These are phyloP conservation scores for Sesamia inferens DNA, from an alignment of 2,888 invertebrate species.

Conservation along the genomic window DNA sequence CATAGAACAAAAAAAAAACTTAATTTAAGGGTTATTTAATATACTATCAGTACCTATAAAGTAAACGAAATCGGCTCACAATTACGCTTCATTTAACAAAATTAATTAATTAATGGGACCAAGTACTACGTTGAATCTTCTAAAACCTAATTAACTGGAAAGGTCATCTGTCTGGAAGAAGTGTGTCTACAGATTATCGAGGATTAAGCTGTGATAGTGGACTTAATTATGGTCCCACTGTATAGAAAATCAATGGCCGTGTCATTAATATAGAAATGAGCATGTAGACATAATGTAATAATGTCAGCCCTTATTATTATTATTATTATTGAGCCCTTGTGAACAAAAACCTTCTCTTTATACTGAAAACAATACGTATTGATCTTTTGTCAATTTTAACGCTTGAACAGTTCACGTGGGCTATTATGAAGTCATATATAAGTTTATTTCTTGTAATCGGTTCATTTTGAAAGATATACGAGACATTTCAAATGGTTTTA, in stretches of 20 bases:
- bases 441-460: neutral
- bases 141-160: conserved; percentile 60
- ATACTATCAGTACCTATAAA: conserved; percentile 18
- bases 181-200: conserved; percentile 13
- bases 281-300: neutral
- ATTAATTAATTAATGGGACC: conserved; percentile 52
- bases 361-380: neutral
- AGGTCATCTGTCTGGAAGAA: conserved; percentile 56
- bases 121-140: conserved; percentile 51
- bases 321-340: neutral
- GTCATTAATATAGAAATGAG: conserved; percentile 1
- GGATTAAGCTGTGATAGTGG: conserved; percentile 22
- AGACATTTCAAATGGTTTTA: too few species aligned
- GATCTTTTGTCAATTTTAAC: neutral
- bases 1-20: neutral
- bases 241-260: conserved; percentile 15
- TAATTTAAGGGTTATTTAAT: conserved; percentile 10
- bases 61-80: conserved; percentile 27
- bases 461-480: neutral
- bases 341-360: neutral
- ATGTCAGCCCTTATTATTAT: too few species aligned
- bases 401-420: neutral
- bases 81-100: conserved; percentile 38
- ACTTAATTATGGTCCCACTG: conserved; percentile 13
- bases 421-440: neutral